These are phyloP conservation scores for Rotaria sp. DNA, from an alignment of 2,888 invertebrate genomes.

Conservation along the genomic window DNA sequence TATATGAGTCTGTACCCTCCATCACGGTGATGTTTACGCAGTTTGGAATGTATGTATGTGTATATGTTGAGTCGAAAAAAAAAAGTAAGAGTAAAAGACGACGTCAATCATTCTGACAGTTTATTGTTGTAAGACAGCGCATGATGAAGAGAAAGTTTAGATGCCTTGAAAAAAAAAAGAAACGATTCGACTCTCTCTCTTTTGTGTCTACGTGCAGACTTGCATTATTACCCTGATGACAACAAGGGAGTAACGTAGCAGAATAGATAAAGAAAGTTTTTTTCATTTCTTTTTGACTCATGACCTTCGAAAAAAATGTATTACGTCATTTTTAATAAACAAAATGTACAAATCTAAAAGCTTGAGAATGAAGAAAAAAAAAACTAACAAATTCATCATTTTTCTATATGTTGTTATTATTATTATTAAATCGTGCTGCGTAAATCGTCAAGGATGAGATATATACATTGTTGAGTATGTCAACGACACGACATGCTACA, in stretches of 20 bases:
- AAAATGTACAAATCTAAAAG: background rate
- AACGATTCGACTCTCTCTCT: background rate
- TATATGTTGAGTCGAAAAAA: background rate
- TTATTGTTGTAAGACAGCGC: constrained; percentile 4
- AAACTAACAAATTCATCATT: background rate
- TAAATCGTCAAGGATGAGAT: background rate
- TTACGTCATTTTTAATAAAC: constrained; percentile 16
- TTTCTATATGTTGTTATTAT: background rate
- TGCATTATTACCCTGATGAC: background rate
- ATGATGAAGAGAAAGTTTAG: background rate
- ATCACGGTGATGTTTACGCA: constrained; percentile 20
- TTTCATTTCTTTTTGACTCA: background rate
- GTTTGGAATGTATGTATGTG: background rate
- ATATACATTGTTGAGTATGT: constrained; percentile 8
- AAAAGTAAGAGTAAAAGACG: constrained; percentile 9
- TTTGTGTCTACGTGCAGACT: background rate
- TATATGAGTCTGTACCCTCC: background rate
- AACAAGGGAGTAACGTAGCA: background rate
- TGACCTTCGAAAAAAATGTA: background rate
- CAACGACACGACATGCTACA: constrained; percentile 15
- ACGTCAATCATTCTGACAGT: constrained; percentile 24
- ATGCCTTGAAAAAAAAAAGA: constrained; percentile 4
- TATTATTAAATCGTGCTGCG: constrained; percentile 7
- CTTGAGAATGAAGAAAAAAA: background rate
- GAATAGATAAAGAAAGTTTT: background rate